Conservation (phyloP, 2,113 vertebrate species). For the Eulemur macaco region DNA sequence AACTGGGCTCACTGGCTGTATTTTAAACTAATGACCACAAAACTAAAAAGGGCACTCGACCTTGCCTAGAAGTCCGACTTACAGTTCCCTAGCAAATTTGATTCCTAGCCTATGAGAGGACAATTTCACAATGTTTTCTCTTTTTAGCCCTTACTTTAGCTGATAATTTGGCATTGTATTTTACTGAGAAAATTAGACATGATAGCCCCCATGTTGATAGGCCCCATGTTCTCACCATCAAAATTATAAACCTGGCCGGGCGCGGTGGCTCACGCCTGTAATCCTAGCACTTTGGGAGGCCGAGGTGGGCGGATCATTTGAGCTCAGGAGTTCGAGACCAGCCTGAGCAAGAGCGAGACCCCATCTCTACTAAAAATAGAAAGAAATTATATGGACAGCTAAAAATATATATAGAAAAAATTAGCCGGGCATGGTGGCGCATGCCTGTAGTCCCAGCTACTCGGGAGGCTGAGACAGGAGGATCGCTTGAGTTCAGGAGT, state of each 20-base stretch:
- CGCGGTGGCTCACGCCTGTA: too few relatives aligned
- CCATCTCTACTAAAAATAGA: too few relatives aligned
- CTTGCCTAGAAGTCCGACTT: neutral
- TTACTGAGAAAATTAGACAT: conserved; percentile 14
- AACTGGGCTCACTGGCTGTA: neutral
- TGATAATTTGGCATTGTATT: neutral
- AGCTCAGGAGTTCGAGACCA: too few relatives aligned
- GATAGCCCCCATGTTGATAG: neutral
- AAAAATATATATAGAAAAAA: too few relatives aligned
- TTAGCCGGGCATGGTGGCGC: too few relatives aligned
- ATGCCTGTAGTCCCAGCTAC: too few relatives aligned
- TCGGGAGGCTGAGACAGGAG: too few relatives aligned
- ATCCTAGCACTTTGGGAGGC: too few relatives aligned
- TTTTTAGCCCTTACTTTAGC: neutral
- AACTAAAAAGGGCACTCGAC: neutral
- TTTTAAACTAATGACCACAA: conserved; percentile 22
- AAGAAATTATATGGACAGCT: too few relatives aligned
- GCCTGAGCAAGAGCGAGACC: too few relatives aligned
- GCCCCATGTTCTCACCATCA: neutral
- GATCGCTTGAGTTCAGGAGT: too few relatives aligned
- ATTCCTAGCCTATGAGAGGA: neutral
- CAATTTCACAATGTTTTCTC: neutral
- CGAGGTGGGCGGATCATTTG: too few relatives aligned
- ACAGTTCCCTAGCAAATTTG: neutral
- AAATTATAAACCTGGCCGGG: neutral